Evolutionary conservation across 2,888 invertebrate genomes (phyloP).

Genomic region (Drosophila eohydei): DNA sequence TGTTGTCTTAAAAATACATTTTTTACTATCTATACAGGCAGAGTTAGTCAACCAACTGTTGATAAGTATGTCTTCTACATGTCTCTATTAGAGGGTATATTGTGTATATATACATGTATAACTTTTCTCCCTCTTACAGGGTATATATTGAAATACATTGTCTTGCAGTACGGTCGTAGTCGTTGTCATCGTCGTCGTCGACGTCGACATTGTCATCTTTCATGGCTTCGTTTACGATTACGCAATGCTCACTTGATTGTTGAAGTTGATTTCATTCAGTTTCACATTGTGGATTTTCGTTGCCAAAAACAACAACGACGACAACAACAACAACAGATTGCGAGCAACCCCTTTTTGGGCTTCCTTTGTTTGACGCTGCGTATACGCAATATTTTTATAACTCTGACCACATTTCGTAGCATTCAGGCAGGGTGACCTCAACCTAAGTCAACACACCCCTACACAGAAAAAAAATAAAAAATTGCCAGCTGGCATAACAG

Average conservation of each 20-base stretch:
- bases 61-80: background rate
- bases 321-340: constrained; percentile 4
- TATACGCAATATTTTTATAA: constrained; percentile 72
- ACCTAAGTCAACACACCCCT: constrained; percentile 55
- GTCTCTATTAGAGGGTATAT: background rate
- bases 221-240: constrained; percentile 63
- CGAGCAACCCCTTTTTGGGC: constrained; percentile 47
- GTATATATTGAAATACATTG: constrained; percentile 19
- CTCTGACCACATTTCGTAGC: constrained; percentile 44
- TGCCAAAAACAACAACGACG: constrained; percentile 34
- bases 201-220: constrained; percentile 34
- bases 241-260: constrained; percentile 59
- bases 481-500: constrained; percentile 5
- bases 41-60: background rate
- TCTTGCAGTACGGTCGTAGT: constrained; percentile 13
- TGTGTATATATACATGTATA: background rate
- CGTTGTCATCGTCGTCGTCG: constrained; percentile 8
- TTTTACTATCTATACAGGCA: no score
- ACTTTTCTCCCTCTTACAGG: constrained; percentile 6
- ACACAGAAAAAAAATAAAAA: constrained; percentile 13
- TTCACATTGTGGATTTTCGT: constrained; percentile 39
- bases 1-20: no score
- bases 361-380: constrained; percentile 45
- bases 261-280: constrained; percentile 58
- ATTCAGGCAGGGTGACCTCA: constrained; percentile 44